A percentile compares a stretch with the other conserved stretches of the same genome.
Evolutionary conservation across 1,140 invertebrate species (phyloP).

Genomic region (Melanaphis sacchari): DNA sequence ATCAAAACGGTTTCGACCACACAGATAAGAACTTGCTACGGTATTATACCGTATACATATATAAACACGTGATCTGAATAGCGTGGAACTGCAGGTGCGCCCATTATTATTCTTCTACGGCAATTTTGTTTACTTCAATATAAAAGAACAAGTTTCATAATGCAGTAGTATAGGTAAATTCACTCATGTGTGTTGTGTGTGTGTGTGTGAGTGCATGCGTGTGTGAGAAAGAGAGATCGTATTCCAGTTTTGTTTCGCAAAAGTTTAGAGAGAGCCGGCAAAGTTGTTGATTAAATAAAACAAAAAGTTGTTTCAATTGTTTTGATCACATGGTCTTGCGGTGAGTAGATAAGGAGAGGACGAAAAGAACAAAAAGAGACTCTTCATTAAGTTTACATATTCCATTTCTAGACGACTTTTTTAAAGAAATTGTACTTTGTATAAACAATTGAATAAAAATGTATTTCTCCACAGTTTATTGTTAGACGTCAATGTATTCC

Average conservation of each 20-base stretch:
- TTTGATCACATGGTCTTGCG: constrained; percentile 44
- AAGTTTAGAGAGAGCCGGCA: constrained; percentile 39
- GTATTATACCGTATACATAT: not conserved
- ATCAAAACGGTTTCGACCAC: constrained; percentile 13
- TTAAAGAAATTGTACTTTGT: constrained; percentile 37
- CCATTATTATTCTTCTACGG: constrained; percentile 55
- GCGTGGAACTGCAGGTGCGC: constrained; percentile 12
- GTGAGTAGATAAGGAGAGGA: not conserved
- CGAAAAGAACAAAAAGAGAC: constrained; percentile 20
- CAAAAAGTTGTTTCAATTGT: constrained; percentile 55
- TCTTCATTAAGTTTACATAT: constrained; percentile 55
- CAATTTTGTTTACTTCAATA: constrained; percentile 55
- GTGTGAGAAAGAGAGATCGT: constrained; percentile 28
- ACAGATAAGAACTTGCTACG: not conserved
- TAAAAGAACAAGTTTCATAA: constrained; percentile 41
- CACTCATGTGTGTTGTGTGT: not conserved
- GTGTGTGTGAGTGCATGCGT: not conserved
- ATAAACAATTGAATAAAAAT: constrained; percentile 49
- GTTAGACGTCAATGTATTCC: not conserved
- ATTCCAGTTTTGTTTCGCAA: constrained; percentile 12
- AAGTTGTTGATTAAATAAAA: constrained; percentile 58
- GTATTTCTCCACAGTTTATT: not conserved
- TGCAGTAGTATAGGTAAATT: not conserved
- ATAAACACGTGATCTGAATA: constrained; percentile 46
- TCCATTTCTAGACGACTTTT: constrained; percentile 15